phyloP scores from a whole-genome alignment of 2,797 vertebrate genomes.

The Danio jaintianensis region DNA sequence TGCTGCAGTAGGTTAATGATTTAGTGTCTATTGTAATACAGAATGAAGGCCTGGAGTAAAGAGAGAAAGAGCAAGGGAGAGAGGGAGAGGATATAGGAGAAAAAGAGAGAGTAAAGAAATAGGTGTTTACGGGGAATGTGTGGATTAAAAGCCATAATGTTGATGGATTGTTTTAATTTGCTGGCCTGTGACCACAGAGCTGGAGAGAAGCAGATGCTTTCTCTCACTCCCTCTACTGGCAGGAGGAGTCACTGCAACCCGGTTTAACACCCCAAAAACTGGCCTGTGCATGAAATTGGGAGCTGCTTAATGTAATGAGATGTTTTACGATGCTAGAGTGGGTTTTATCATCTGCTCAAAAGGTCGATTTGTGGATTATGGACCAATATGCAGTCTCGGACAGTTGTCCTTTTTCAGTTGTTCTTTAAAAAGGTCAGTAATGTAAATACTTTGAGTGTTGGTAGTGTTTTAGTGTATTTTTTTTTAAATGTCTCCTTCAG shows the following conservation, averaged over 20 bases:
- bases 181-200: slow-evolving; percentile 54
- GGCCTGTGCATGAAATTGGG: background rate
- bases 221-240: slow-evolving; percentile 58
- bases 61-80: slow-evolving; percentile 35
- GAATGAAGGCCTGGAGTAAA: slow-evolving; percentile 53
- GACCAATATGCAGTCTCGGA: slow-evolving; percentile 2
- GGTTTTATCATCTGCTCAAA: slow-evolving; percentile 11
- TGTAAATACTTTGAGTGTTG: background rate
- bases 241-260: slow-evolving; percentile 32
- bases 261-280: background rate
- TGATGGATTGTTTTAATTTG: slow-evolving; percentile 66
- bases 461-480: background rate
- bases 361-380: slow-evolving; percentile 2
- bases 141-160: slow-evolving; percentile 63
- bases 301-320: slow-evolving; percentile 7
- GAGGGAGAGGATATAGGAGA: slow-evolving; percentile 42
- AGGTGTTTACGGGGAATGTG: slow-evolving; percentile 62
- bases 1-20: slow-evolving; percentile 63
- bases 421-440: background rate
- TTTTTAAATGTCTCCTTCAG: background rate
- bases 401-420: slow-evolving; percentile 1
- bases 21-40: slow-evolving; percentile 60
- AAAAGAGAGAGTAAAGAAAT: slow-evolving; percentile 54
- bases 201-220: slow-evolving; percentile 36
- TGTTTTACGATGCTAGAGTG: slow-evolving; percentile 1